phyloP scores from a whole-genome alignment of 2,113 vertebrate genomes.

The Nicator chloris region DNA sequence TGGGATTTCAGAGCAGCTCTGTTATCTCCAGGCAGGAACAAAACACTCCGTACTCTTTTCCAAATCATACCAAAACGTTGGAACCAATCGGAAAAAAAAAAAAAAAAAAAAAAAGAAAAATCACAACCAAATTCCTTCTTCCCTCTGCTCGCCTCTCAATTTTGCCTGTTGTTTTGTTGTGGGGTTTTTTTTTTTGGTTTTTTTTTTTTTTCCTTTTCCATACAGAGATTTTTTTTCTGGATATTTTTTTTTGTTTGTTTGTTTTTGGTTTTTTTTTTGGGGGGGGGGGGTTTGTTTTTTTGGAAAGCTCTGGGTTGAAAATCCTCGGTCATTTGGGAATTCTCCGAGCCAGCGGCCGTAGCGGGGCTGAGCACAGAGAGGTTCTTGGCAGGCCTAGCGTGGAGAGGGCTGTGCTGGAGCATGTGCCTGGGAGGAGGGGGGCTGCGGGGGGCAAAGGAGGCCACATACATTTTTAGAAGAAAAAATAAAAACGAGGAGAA shows the following conservation, averaged over 20 bases:
- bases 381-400: background rate
- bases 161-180: background rate
- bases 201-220: background rate
- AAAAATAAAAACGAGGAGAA: background rate
- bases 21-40: background rate
- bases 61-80: background rate
- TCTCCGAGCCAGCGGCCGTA: background rate
- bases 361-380: background rate
- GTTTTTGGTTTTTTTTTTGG: no score
- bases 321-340: background rate
- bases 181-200: background rate
- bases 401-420: background rate
- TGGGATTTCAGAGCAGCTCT: background rate
- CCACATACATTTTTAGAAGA: constrained; percentile 19
- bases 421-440: background rate
- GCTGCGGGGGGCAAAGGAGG: background rate
- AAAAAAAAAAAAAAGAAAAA: background rate
- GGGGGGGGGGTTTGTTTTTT: no score
- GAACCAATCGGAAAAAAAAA: background rate
- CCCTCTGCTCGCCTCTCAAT: background rate
- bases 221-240: background rate
- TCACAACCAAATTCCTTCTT: background rate
- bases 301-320: background rate
- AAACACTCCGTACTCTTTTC: constrained; percentile 10
- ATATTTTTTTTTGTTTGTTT: background rate